phyloP scores from a whole-genome alignment of 2,113 vertebrate species.

The Gymnobelideus leadbeateri region DNA sequence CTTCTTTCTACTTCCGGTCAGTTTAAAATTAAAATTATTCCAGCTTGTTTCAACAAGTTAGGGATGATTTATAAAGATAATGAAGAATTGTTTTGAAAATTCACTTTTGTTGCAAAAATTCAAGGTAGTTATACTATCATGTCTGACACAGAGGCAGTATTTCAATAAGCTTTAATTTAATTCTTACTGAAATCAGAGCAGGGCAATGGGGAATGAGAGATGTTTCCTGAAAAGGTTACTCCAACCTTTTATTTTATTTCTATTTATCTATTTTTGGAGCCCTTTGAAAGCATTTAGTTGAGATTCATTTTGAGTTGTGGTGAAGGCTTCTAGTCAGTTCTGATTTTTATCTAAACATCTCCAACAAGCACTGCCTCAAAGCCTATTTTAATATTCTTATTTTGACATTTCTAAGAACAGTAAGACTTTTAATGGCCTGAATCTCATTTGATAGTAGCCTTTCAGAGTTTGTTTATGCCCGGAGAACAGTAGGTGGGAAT shows the following conservation, averaged over 20 bases:
- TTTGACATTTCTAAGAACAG: slow-evolving; percentile 52
- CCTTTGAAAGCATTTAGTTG: slow-evolving; percentile 20
- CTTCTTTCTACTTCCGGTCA: slow-evolving; percentile 33
- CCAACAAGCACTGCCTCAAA: neutral
- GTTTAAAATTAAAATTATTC: slow-evolving; percentile 37
- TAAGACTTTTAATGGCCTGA: slow-evolving; percentile 5
- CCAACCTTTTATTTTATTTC: slow-evolving; percentile 23
- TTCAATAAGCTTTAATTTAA: slow-evolving; percentile 25
- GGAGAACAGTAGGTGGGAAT: neutral
- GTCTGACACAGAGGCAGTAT: slow-evolving; percentile 4
- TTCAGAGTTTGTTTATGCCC: neutral
- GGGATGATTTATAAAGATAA: slow-evolving; percentile 40
- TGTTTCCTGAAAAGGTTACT: slow-evolving; percentile 38
- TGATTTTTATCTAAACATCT: slow-evolving; percentile 34
- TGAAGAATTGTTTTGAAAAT: slow-evolving; percentile 27
- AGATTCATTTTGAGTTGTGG: slow-evolving; percentile 44
- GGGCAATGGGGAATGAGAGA: slow-evolving; percentile 14
- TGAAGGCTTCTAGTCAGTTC: slow-evolving; percentile 30
- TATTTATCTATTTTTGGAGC: neutral
- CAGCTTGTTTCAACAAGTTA: slow-evolving; percentile 32
- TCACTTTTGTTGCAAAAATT: slow-evolving; percentile 42
- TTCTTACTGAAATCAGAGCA: slow-evolving; percentile 28
- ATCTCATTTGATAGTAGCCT: slow-evolving; percentile 38
- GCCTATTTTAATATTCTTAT: neutral
- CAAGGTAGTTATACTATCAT: neutral